phyloP scores from a whole-genome alignment of 2,888 invertebrate species.

The Himalopsyche japonica region DNA sequence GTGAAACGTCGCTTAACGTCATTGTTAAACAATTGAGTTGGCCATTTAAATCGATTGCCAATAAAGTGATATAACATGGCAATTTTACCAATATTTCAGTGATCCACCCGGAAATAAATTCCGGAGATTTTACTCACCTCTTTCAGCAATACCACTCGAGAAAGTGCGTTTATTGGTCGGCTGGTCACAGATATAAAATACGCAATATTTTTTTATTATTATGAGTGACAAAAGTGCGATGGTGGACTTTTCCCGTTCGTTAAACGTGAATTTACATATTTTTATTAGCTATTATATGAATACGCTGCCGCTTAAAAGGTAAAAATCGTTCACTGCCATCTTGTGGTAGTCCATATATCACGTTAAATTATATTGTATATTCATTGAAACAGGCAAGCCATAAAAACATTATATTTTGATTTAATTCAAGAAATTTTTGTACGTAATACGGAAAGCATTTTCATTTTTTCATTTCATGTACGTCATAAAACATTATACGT shows the following conservation, averaged over 20 bases:
- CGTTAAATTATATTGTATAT: too few relatives aligned
- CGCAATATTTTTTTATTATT: background rate
- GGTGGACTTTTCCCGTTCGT: background rate
- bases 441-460: too few relatives aligned
- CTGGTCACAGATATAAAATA: background rate
- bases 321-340: too few relatives aligned
- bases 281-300: background rate
- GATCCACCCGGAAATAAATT: background rate
- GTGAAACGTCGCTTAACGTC: too few relatives aligned
- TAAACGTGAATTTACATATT: background rate
- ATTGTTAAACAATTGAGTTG: too few relatives aligned
- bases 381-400: too few relatives aligned
- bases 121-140: background rate
- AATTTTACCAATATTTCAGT: background rate
- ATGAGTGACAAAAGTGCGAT: background rate
- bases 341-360: too few relatives aligned
- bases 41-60: background rate
- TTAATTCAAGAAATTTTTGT: too few relatives aligned
- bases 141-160: background rate
- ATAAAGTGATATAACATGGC: background rate
- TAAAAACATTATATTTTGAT: too few relatives aligned
- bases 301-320: too few relatives aligned
- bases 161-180: background rate
- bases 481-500: too few relatives aligned
- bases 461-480: too few relatives aligned